Conservation (phyloP, 2,888 invertebrate species). For the Volucella bombylans region DNA sequence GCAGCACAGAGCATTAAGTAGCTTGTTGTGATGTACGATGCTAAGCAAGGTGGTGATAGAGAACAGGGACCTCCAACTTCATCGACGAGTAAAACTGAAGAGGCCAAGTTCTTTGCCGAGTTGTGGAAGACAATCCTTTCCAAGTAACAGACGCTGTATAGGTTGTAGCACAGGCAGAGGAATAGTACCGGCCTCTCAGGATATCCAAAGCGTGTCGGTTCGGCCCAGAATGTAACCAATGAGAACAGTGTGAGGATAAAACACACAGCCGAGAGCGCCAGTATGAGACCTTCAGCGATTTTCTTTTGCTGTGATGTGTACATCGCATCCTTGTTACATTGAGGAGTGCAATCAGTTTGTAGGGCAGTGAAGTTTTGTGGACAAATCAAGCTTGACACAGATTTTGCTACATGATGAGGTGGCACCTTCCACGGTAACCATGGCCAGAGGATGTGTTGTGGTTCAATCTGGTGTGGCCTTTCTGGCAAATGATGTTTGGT, state of each 20-base stretch:
- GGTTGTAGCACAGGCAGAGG: constrained; percentile 92
- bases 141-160: constrained; percentile 89
- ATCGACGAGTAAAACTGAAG: constrained; percentile 79
- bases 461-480: constrained; percentile 69
- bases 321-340: constrained; percentile 87
- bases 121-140: constrained; percentile 85
- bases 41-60: constrained; percentile 86
- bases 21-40: constrained; percentile 89
- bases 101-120: constrained; percentile 79
- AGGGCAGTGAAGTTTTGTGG: constrained; percentile 85
- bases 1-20: constrained; percentile 91
- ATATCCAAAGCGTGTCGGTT: constrained; percentile 94
- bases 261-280: constrained; percentile 90
- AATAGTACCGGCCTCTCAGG: constrained; percentile 96
- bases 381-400: constrained; percentile 82
- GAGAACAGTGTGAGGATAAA: constrained; percentile 92
- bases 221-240: constrained; percentile 93
- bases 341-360: constrained; percentile 84
- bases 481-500: constrained; percentile 62
- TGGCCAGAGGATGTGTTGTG: constrained; percentile 79
- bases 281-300: constrained; percentile 89
- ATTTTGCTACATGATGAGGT: constrained; percentile 74
- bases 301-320: constrained; percentile 87
- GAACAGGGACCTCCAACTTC: constrained; percentile 81
- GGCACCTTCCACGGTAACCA: constrained; percentile 80